Percentiles rank a stretch among this genome's conserved stretches.
Evolutionary conservation across 1,140 invertebrate species (phyloP).

Genomic region (Drosophila erecta): DNA sequence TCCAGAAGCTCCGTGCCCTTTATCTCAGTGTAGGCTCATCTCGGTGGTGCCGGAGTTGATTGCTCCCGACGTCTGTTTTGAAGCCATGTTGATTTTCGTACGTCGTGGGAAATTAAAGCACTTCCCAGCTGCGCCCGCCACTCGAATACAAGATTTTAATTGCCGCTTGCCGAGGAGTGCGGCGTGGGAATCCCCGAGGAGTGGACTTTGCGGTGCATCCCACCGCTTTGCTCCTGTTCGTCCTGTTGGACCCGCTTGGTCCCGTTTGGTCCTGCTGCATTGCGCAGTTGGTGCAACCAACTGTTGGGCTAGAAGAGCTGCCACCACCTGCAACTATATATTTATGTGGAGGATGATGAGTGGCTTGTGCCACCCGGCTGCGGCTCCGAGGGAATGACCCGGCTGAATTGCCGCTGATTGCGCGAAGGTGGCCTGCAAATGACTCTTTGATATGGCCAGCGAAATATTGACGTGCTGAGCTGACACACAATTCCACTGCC

Average conservation of each 20-base stretch:
- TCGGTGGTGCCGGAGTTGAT: constrained; percentile 11
- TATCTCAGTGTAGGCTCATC: constrained; percentile 11
- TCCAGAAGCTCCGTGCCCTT: not conserved
- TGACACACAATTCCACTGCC: constrained; percentile 13
- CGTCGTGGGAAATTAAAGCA: constrained; percentile 76
- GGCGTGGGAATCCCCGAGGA: constrained; percentile 16
- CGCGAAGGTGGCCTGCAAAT: constrained; percentile 23
- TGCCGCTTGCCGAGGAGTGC: constrained; percentile 55
- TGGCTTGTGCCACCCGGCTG: constrained; percentile 9
- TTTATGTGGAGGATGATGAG: constrained; percentile 31
- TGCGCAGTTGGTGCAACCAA: constrained; percentile 69
- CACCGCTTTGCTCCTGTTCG: not conserved
- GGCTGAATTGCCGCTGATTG: constrained; percentile 68
- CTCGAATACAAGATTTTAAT: constrained; percentile 76
- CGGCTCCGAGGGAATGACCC: constrained; percentile 39
- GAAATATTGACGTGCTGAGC: constrained; percentile 31
- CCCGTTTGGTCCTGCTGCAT: constrained; percentile 2
- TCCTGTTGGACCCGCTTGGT: not conserved
- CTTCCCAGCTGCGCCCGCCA: constrained; percentile 58
- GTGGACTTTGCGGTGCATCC: constrained; percentile 10
- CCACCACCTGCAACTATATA: constrained; percentile 9
- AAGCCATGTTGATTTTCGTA: constrained; percentile 50
- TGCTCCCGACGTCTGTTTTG: constrained; percentile 24
- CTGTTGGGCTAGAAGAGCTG: constrained; percentile 57
- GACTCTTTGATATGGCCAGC: constrained; percentile 18